Conservation (phyloP, 2,888 invertebrate species). For the Dicyrtomina minuta region DNA sequence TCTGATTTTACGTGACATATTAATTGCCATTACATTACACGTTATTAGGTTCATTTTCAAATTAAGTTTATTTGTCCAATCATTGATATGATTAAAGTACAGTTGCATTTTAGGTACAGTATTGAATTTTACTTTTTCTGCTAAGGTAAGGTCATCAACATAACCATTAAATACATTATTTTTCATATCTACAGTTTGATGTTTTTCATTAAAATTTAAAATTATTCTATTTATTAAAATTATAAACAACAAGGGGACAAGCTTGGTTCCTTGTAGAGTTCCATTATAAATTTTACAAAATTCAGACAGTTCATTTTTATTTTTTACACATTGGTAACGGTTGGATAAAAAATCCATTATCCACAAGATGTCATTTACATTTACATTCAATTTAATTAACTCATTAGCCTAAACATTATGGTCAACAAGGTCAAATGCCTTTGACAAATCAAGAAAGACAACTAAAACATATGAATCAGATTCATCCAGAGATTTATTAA, state of each 20-base stretch:
- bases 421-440: conserved; percentile 17
- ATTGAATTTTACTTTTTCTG: too few species aligned
- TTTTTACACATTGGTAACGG: not conserved
- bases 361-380: not conserved
- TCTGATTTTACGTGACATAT: too few species aligned
- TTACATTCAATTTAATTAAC: not conserved
- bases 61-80: too few species aligned
- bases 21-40: too few species aligned
- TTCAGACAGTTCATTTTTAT: not conserved
- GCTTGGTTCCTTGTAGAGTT: conserved; percentile 14
- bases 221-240: not conserved
- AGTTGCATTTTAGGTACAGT: too few species aligned
- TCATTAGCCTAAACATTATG: conserved; percentile 7
- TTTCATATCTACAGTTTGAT: too few species aligned
- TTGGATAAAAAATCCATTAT: not conserved
- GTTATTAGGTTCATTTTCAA: too few species aligned
- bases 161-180: too few species aligned
- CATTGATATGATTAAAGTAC: too few species aligned
- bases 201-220: not conserved
- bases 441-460: not conserved
- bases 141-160: too few species aligned
- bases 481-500: not conserved
- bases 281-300: not conserved
- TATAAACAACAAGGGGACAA: conserved; percentile 11
- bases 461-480: conserved; percentile 7